Percentiles rank a stretch among this genome's conserved stretches.
Conservation (phyloP, 2,113 vertebrate genomes). For the Thamnaconus septentrionalis region DNA sequence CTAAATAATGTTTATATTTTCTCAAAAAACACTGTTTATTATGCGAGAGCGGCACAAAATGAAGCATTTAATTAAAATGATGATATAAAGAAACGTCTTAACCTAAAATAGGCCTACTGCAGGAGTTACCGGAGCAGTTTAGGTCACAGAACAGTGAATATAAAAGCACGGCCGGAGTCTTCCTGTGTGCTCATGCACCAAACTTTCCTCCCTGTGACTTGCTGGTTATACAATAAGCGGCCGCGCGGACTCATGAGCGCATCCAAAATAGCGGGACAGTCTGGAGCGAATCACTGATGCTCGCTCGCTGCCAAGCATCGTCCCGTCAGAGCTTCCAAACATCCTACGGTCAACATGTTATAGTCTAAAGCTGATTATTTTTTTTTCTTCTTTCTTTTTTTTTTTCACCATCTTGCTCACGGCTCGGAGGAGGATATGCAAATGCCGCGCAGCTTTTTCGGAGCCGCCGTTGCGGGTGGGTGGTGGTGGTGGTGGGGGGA, state of each 20-base stretch:
- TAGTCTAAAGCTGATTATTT: constrained; percentile 39
- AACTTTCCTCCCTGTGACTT: constrained; percentile 7
- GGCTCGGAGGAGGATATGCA: constrained; percentile 45
- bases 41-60: too few relatives aligned
- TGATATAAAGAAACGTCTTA: too few relatives aligned
- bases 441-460: constrained; percentile 27
- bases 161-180: too few relatives aligned
- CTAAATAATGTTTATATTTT: too few relatives aligned
- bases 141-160: too few relatives aligned
- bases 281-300: constrained; percentile 44
- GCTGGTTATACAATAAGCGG: constrained; percentile 34
- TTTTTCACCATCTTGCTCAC: constrained; percentile 5
- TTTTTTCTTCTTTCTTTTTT: too few relatives aligned
- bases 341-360: constrained; percentile 64
- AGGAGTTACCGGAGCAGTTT: too few relatives aligned
- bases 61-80: too few relatives aligned
- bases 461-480: constrained; percentile 33
- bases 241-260: constrained; percentile 28
- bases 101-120: too few relatives aligned
- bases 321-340: constrained; percentile 47
- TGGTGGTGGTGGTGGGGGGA: constrained; percentile 37
- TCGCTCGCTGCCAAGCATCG: constrained; percentile 32
- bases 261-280: constrained; percentile 36
- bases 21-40: too few relatives aligned
- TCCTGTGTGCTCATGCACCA: too few relatives aligned